Conservation (phyloP, 2,113 vertebrate genomes). For the Mesitornis unicolor region DNA sequence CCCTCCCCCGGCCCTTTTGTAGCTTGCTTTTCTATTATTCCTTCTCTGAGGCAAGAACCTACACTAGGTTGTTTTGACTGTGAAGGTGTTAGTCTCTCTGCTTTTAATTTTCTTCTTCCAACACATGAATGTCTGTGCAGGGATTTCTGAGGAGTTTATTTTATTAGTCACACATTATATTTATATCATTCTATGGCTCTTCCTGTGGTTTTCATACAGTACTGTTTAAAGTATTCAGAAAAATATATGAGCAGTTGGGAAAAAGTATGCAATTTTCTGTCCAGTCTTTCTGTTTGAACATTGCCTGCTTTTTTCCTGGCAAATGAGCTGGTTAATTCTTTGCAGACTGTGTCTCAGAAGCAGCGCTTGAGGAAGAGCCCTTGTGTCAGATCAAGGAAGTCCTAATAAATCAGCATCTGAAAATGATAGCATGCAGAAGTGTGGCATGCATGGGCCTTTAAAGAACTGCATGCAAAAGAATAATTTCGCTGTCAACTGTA, state of each 20-base stretch:
- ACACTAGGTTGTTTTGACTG: not conserved
- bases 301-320: not conserved
- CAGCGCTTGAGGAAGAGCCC: not conserved
- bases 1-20: not conserved
- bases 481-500: not conserved
- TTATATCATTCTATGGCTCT: not conserved
- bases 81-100: not conserved
- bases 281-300: not conserved
- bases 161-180: not conserved
- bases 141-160: not conserved
- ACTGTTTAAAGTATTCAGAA: not conserved
- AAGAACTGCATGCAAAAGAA: not conserved
- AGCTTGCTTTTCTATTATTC: not conserved
- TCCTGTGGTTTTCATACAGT: not conserved
- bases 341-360: not conserved
- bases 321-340: not conserved
- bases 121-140: not conserved
- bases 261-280: not conserved
- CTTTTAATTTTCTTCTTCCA: not conserved
- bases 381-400: not conserved
- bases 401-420: not conserved
- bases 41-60: fast-evolving
- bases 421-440: not conserved
- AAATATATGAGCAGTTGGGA: not conserved
- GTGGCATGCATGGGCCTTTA: not conserved